Evolutionary conservation across 2,797 vertebrate species (phyloP), one percentile per base, ranked within the genome.

Genomic region (Pangasius mekongensis): DNA sequence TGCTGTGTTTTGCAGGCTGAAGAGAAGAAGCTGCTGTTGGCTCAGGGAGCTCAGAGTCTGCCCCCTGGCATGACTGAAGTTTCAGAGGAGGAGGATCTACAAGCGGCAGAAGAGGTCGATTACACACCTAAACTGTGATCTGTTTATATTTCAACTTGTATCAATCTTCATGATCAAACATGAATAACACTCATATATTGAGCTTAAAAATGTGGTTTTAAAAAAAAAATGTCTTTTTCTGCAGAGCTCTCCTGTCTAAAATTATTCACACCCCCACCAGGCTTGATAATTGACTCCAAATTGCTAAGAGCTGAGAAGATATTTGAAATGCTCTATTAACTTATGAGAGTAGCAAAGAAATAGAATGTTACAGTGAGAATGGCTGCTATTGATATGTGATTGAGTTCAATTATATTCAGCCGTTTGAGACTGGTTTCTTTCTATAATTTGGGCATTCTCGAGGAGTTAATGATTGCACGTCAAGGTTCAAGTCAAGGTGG

Each of bases 61-160:
- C 91, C 94, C 39, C 64, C 93, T 58, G 96, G 95, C 58, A 96
- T 94, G 93, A 78, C 92, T 9, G 97, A 98, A 30, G 89, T 94
- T 62, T 93, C 92, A 0, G 97, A 98, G 81, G 98, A 99, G 81
- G 97, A 97, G 2, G 96, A 98, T 54, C 93, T 98, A 88, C 97
- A 95, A 92, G 98, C 96, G 2, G 97, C 96, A 69, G 98, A 99
- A 93, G 98, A 99, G 96, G 98, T 98, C 77, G 90, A 89, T 84
- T 64, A 30, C 43, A 67, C 1, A 2, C 27, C 16, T 16, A 13
- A n/a, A 47, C 36, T 64, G 6, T 64, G 27, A 62, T 36, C 8
- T 58, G 49, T 52, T 7, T 52, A 3, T 20, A 54, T 78, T 54
- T 54, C 2, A 33, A n/a, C n/a, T 56, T 49, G 10, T n/a, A 49